Evolutionary conservation across 2,888 invertebrate species (phyloP).

Genomic region (Patella depressa): DNA sequence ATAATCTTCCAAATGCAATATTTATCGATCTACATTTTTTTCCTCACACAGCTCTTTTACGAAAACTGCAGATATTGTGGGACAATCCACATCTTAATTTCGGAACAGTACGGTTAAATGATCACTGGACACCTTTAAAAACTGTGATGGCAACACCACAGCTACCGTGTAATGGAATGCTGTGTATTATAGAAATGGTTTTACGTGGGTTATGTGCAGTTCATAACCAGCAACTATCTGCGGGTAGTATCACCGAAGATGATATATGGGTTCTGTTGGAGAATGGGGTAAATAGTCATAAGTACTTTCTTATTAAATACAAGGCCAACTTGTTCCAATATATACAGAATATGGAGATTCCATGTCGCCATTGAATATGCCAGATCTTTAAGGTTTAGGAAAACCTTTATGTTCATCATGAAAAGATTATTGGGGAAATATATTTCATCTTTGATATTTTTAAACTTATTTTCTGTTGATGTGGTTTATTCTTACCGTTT

Average conservation of each 20-base stretch:
- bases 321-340: too few species aligned
- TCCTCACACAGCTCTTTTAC: neutral
- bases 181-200: neutral
- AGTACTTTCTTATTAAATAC: too few species aligned
- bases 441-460: too few species aligned
- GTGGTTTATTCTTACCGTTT: too few species aligned
- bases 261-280: neutral
- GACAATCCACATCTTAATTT: neutral
- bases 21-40: neutral
- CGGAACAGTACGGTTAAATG: neutral
- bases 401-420: too few species aligned
- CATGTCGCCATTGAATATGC: too few species aligned
- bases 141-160: neutral
- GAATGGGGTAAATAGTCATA: neutral
- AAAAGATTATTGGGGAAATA: too few species aligned
- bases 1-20: too few species aligned
- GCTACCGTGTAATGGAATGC: neutral
- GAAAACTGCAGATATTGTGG: neutral
- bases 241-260: neutral
- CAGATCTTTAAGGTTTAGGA: too few species aligned
- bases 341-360: too few species aligned
- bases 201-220: neutral
- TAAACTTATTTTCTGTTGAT: too few species aligned
- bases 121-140: neutral
- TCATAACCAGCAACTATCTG: neutral